Evolutionary conservation across 2,113 vertebrate genomes (phyloP).

Genomic region (Oxyura jamaicensis): DNA sequence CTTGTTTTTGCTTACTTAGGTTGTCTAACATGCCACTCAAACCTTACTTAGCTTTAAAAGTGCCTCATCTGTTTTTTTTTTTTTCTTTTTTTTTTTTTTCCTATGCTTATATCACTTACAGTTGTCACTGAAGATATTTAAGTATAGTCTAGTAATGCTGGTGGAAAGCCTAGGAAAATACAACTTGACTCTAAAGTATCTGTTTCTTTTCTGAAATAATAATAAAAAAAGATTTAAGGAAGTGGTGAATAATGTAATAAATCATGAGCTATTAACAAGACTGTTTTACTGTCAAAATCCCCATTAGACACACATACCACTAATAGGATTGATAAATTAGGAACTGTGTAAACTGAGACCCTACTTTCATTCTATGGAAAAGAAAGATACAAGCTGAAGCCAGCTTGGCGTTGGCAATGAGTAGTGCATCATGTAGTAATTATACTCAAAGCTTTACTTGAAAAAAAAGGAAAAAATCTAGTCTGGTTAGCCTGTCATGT

Average conservation of each 20-base stretch:
- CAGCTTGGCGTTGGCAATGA: conserved; percentile 27
- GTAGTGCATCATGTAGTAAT: conserved; percentile 12
- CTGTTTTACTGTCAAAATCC: conserved; percentile 55
- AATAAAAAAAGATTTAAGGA: not conserved
- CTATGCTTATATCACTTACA: not conserved
- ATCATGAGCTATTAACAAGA: conserved; percentile 42
- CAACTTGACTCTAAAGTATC: not conserved
- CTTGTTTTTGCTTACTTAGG: not conserved
- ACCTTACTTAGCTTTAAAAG: not conserved
- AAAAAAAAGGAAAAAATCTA: not conserved
- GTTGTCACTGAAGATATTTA: not conserved
- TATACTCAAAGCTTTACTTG: not conserved
- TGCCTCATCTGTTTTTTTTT: not conserved
- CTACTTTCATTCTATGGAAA: not conserved
- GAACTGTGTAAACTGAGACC: conserved; percentile 36
- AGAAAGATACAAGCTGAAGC: not conserved
- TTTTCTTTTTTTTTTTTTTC: not conserved
- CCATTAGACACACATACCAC: conserved; percentile 29
- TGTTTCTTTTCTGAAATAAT: not conserved
- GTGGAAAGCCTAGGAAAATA: conserved; percentile 60
- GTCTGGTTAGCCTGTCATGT: conserved; percentile 1
- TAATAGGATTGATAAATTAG: conserved; percentile 19
- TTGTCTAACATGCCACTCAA: rapidly evolving
- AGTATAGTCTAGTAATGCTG: conserved; percentile 17
- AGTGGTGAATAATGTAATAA: conserved; percentile 59